Conservation (phyloP, 2,797 vertebrate genomes). For the Helarctos malayanus region DNA sequence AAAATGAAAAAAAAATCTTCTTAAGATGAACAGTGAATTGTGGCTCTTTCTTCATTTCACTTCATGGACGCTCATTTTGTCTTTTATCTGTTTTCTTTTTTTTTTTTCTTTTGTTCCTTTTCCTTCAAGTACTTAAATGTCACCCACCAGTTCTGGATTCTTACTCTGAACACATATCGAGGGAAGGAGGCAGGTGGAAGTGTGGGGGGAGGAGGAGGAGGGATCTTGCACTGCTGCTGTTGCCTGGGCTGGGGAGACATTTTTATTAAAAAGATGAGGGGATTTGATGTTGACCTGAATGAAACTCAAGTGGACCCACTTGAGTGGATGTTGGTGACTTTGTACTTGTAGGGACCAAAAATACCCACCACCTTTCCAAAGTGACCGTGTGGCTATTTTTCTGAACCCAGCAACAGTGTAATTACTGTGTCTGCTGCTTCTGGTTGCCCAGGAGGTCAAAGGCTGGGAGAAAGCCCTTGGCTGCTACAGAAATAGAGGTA, state of each 20-base stretch:
- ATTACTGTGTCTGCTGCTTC: constrained; percentile 3
- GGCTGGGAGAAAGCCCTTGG: neutral
- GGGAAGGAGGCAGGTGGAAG: constrained; percentile 46
- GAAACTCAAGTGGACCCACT: neutral
- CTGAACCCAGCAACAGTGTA: neutral
- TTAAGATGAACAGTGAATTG: constrained; percentile 60
- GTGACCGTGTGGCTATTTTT: neutral
- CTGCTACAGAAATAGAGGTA: neutral
- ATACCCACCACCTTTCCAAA: constrained; percentile 46
- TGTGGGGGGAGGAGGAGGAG: neutral
- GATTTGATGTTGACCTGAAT: neutral
- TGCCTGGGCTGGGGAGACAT: neutral
- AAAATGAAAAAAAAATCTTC: constrained; percentile 18
- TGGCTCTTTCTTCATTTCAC: constrained; percentile 83
- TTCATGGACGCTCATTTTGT: constrained; percentile 78
- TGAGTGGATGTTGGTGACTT: constrained; percentile 11
- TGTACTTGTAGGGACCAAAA: constrained; percentile 3
- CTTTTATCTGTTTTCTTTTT: constrained; percentile 43
- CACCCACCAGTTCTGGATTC: constrained; percentile 58
- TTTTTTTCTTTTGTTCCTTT: constrained; percentile 45
- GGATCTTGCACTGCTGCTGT: neutral
- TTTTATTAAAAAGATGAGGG: neutral
- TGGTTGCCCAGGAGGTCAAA: neutral
- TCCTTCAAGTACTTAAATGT: constrained; percentile 59
- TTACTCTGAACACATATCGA: neutral